Evolutionary conservation across 1,140 invertebrate species (phyloP), one percentile per base, ranked within the genome.

Genomic region (Nephila pilipes): DNA sequence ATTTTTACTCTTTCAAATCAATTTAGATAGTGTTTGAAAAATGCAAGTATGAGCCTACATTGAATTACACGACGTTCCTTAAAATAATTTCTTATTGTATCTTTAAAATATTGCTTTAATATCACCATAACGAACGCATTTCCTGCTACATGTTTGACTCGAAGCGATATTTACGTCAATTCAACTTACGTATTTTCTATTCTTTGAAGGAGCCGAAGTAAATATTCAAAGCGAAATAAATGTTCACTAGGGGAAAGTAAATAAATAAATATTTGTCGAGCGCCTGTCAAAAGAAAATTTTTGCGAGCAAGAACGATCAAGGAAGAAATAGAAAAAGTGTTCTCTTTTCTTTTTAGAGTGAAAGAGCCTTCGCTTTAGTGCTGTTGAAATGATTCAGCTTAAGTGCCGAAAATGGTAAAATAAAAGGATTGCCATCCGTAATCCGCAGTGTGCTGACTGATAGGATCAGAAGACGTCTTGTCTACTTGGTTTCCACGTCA

Each of bases 321-420:
- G 83, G n/a, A 87, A 79, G 91, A 93, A 93, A 93, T 93, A 58
- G 90, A 80, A 91, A 91, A 91, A 91, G 90, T n/a, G 91, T 93
- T 87, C 32, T 80, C 85, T 90, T 46, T 25, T 65, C 60, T 65
- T 65, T 85, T 25, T 20, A 22, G 18, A 38, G 89, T 83, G 79
- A 10, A 29, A 60, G 89, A 83, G 57, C 89, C 80, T 46, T 57
- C 89, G 54, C 63, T 91, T 91, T 91, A 91, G 80, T 92, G 81
- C 80, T 80, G 46, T 87, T 93, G 91, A 87, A 93, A 93, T 87
- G 81, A 85, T 92, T 92, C 90, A 92, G 91, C 91, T 75, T 93
- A 93, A 93, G 91, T 93, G 91, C 91, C 83, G 91, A 87, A 93
- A 93, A 93, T 93, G 91, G 91, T 87, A 87, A 87, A 93, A 87